Conservation (phyloP, 2,113 vertebrate species). For the Rafetus swinhoei region DNA sequence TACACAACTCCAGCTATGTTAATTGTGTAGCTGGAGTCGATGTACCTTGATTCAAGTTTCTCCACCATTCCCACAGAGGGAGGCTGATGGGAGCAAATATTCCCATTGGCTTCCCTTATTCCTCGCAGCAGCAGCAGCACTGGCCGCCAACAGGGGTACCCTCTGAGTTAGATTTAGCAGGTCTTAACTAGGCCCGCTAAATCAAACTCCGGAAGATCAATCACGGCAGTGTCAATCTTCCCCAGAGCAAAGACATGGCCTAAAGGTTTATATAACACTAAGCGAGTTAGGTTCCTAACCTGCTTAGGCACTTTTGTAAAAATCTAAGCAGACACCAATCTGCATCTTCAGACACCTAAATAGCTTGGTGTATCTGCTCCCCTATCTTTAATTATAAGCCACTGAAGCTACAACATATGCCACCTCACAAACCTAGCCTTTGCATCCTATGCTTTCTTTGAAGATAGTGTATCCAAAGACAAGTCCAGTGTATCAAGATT, state of each 20-base stretch:
- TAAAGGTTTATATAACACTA: neutral
- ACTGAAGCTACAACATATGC: accelerated
- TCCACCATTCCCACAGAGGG: too few species aligned
- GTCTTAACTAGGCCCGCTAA: too few species aligned
- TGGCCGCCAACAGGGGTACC: too few species aligned
- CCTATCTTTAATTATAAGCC: accelerated
- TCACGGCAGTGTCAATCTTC: too few species aligned
- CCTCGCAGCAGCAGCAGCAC: too few species aligned
- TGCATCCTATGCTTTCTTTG: accelerated
- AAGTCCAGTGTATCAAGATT: accelerated
- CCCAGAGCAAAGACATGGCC: neutral
- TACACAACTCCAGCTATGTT: too few species aligned
- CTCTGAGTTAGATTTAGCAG: too few species aligned
- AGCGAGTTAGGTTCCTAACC: neutral
- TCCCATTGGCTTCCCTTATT: too few species aligned
- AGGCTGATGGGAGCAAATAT: too few species aligned
- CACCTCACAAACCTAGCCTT: accelerated
- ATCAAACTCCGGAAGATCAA: too few species aligned
- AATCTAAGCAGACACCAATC: neutral
- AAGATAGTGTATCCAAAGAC: accelerated
- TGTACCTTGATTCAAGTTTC: too few species aligned
- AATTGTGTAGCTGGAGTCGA: too few species aligned
- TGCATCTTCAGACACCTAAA: neutral
- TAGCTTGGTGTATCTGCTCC: neutral
- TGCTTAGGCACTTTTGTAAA: neutral